These are phyloP conservation scores for Archaeoteleia sp. DNA, from an alignment of 2,888 invertebrate genomes.

Conservation along the genomic window DNA sequence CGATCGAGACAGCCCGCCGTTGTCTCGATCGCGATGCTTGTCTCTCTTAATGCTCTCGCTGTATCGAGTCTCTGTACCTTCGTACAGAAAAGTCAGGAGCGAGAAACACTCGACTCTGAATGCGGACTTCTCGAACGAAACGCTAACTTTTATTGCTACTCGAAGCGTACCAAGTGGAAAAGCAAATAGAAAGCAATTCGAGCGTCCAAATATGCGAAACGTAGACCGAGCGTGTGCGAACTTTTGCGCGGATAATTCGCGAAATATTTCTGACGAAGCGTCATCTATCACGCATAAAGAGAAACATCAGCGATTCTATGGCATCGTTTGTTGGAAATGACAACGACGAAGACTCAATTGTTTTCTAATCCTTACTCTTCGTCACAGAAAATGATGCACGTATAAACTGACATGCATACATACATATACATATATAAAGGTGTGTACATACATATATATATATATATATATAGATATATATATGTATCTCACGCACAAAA, in stretches of 20 bases:
- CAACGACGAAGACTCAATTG: background rate
- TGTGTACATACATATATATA: conserved; percentile 8
- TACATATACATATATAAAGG: conserved; percentile 16
- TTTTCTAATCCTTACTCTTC: conserved; percentile 8
- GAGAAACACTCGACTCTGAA: conserved; percentile 8
- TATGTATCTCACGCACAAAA: conserved; percentile 40
- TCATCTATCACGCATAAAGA: too few relatives aligned
- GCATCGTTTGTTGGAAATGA: background rate
- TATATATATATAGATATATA: conserved; percentile 4
- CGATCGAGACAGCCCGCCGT: too few relatives aligned
- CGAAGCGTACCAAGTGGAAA: conserved; percentile 34
- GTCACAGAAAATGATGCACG: conserved; percentile 19
- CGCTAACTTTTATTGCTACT: conserved; percentile 44
- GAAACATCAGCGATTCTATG: background rate
- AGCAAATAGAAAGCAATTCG: conserved; percentile 50
- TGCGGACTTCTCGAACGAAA: conserved; percentile 25
- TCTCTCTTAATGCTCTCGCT: too few relatives aligned
- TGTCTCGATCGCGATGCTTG: too few relatives aligned
- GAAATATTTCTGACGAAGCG: background rate
- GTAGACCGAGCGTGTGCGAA: conserved; percentile 2
- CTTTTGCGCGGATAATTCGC: background rate
- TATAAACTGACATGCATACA: background rate
- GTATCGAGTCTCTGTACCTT: too few relatives aligned
- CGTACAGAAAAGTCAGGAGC: background rate
- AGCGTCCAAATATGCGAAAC: conserved; percentile 23